These are phyloP conservation scores for Pandemis heparana DNA, from an alignment of 2,888 invertebrate species.

Conservation along the genomic window DNA sequence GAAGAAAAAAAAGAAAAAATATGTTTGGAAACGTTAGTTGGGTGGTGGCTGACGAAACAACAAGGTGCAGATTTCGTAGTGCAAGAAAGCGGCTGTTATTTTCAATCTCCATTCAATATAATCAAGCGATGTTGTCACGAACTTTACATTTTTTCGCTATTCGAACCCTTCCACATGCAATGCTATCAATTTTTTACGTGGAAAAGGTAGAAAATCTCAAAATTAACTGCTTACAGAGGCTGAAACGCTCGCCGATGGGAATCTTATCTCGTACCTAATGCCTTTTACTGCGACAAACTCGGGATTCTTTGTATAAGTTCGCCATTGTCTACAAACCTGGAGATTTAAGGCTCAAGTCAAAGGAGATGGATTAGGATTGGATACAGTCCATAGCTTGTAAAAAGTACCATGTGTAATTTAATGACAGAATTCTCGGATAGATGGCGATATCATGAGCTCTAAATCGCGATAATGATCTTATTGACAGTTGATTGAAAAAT, in stretches of 20 bases:
- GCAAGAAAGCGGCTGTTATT: neutral
- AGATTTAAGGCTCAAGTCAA: slow-evolving; percentile 51
- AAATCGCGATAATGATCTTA: neutral
- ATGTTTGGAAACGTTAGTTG: too few species aligned
- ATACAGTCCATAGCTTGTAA: slow-evolving; percentile 30
- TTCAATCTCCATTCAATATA: neutral
- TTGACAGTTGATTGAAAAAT: too few species aligned
- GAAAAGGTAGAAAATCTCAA: slow-evolving; percentile 33
- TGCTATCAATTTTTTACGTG: slow-evolving; percentile 15
- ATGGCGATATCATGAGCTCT: neutral
- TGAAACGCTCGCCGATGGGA: slow-evolving; percentile 54
- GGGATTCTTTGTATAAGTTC: slow-evolving; percentile 69
- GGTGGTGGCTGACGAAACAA: too few species aligned
- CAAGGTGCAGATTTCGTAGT: too few species aligned
- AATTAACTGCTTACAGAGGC: slow-evolving; percentile 40
- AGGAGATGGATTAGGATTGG: slow-evolving; percentile 28
- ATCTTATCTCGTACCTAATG: slow-evolving; percentile 70
- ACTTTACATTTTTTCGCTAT: neutral
- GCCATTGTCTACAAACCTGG: slow-evolving; percentile 62
- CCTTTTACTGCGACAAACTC: slow-evolving; percentile 69
- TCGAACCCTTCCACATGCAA: slow-evolving; percentile 9
- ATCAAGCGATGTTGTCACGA: neutral
- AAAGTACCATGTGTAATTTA: slow-evolving; percentile 9
- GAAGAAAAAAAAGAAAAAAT: too few species aligned
- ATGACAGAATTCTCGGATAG: neutral